Evolutionary conservation across 2,797 vertebrate genomes (phyloP).

Genomic region (Anguilla anguilla): DNA sequence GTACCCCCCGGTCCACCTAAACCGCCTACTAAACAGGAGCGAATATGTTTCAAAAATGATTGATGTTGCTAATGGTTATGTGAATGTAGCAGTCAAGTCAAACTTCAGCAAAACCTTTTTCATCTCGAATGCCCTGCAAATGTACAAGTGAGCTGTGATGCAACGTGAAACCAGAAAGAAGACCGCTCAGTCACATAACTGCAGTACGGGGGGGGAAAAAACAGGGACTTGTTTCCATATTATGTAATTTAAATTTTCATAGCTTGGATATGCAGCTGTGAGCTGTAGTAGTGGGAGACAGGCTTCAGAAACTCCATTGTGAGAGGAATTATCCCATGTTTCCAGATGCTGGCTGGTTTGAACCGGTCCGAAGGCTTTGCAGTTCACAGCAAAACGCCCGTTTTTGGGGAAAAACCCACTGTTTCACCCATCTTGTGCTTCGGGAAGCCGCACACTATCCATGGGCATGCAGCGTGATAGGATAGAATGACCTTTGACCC

Average conservation of each 20-base stretch:
- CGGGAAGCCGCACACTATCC: not conserved
- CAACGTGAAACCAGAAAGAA: not conserved
- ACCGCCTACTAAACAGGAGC: too few species aligned
- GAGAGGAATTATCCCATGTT: not conserved
- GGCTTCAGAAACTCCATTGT: not conserved
- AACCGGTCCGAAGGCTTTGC: not conserved
- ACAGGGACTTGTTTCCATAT: not conserved
- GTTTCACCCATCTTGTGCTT: not conserved
- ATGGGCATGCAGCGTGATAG: not conserved
- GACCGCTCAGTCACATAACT: not conserved
- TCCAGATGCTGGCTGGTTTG: not conserved
- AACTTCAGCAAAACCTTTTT: not conserved
- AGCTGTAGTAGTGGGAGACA: not conserved
- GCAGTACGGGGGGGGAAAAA: not conserved
- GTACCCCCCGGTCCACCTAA: too few species aligned
- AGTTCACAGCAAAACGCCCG: not conserved
- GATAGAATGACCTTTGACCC: conserved; percentile 15
- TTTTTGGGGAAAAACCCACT: not conserved
- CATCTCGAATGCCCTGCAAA: not conserved
- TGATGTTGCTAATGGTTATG: too few species aligned
- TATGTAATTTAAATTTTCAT: not conserved
- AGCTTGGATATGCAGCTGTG: not conserved
- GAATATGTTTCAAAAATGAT: too few species aligned
- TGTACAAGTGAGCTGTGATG: not conserved
- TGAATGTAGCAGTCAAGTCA: not conserved